phyloP scores from a whole-genome alignment of 2,113 vertebrate genomes.

The Barnardius zonarius region DNA sequence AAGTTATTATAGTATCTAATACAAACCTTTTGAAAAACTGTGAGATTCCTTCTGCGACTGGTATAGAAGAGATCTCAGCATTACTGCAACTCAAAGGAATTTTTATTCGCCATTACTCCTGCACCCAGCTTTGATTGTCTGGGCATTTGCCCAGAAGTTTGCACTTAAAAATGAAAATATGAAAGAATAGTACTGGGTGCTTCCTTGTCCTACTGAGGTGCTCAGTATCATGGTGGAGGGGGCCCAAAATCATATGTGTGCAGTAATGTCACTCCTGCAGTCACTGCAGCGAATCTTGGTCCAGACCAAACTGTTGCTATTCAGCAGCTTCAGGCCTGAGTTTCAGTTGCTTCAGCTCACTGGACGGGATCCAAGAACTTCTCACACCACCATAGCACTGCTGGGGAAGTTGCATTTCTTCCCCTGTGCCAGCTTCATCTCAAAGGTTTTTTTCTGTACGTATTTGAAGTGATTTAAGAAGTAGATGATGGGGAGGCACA shows the following conservation, averaged over 20 bases:
- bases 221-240: background rate
- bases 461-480: conserved; percentile 25
- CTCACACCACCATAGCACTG: conserved; percentile 7
- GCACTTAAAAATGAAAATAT: background rate
- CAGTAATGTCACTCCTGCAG: background rate
- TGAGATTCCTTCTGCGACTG: background rate
- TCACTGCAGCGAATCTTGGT: background rate
- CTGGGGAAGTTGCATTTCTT: conserved; percentile 1
- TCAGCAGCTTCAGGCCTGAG: background rate
- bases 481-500: background rate
- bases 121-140: background rate
- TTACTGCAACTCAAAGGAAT: background rate
- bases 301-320: fast-evolving
- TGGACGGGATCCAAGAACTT: background rate
- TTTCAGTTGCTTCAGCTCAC: background rate
- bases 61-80: background rate
- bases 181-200: background rate
- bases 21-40: background rate
- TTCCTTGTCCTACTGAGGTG: background rate
- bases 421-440: conserved; percentile 16
- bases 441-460: background rate
- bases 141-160: background rate
- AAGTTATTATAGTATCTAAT: background rate
- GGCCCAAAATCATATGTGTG: background rate
- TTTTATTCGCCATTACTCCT: background rate